A percentile compares a stretch with the other conserved stretches of the same genome.
Conservation (phyloP, 1,140 invertebrate genomes). For the Calephelis nemesis region DNA sequence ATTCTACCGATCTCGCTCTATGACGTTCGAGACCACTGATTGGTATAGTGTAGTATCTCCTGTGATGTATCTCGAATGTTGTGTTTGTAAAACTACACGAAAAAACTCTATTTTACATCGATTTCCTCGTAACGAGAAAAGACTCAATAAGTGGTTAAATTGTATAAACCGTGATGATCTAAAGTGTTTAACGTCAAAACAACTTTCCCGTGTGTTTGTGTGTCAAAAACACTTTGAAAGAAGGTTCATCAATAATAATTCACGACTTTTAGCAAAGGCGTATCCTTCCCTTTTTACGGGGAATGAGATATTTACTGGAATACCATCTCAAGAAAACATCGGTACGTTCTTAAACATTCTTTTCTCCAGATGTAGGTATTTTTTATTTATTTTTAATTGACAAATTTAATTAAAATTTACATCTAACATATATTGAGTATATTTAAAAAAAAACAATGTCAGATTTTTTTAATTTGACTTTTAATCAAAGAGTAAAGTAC, state of each 20-base stretch:
- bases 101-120: neutral
- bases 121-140: neutral
- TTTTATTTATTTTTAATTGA: too few relatives aligned
- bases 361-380: too few relatives aligned
- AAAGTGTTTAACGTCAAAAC: neutral
- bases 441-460: too few relatives aligned
- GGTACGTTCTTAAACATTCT: neutral
- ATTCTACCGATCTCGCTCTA: too few relatives aligned
- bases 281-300: neutral
- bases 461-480: too few relatives aligned
- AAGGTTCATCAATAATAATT: neutral
- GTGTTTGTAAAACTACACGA: neutral
- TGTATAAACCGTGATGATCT: conserved; percentile 4
- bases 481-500: too few relatives aligned
- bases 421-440: too few relatives aligned
- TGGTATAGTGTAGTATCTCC: too few relatives aligned
- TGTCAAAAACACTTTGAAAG: too few relatives aligned
- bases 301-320: neutral
- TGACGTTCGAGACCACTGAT: too few relatives aligned
- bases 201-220: neutral
- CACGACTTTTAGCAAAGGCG: conserved; percentile 1
- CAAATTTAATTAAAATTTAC: too few relatives aligned
- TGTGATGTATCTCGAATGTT: neutral
- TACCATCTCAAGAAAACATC: neutral
- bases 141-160: neutral